Evolutionary conservation across 53 echinoderm and acorn worm genomes (phyloP).

Genomic region (Glandiceps talaboti): DNA sequence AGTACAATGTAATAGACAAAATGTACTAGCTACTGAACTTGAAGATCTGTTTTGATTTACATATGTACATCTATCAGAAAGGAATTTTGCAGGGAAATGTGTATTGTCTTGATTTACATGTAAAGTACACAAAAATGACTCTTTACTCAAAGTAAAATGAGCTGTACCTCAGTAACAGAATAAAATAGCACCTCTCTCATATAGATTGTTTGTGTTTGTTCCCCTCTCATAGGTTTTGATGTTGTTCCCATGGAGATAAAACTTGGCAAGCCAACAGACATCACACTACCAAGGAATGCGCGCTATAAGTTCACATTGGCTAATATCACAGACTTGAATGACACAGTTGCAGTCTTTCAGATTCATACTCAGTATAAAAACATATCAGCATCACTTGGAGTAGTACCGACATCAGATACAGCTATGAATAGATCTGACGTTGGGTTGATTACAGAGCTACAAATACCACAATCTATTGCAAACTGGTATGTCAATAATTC

Average conservation of each 20-base stretch:
- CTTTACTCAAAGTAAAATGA: too few species aligned
- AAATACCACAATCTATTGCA: not conserved
- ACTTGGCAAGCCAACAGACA: not conserved
- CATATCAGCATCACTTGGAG: slow-evolving; percentile 8
- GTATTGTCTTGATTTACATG: too few species aligned
- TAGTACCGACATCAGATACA: slow-evolving; percentile 7
- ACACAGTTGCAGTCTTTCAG: slow-evolving; percentile 8
- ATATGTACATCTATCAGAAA: too few species aligned
- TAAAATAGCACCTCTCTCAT: too few species aligned
- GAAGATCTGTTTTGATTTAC: too few species aligned
- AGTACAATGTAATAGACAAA: too few species aligned
- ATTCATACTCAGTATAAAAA: slow-evolving; percentile 4
- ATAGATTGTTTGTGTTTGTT: too few species aligned
- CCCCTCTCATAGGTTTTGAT: too few species aligned
- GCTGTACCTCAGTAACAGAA: too few species aligned
- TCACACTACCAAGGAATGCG: not conserved
- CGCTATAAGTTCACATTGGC: not conserved
- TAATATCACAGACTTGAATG: not conserved
- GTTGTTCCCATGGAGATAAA: not conserved
- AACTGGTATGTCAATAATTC: not conserved
- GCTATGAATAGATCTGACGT: slow-evolving; percentile 16
- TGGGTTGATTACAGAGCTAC: slow-evolving; percentile 5
- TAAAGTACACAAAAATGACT: too few species aligned
- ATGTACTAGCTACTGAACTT: too few species aligned
- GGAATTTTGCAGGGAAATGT: too few species aligned